These are phyloP conservation scores for Meda fulgida DNA, from an alignment of 2,797 vertebrate species.

Conservation along the genomic window DNA sequence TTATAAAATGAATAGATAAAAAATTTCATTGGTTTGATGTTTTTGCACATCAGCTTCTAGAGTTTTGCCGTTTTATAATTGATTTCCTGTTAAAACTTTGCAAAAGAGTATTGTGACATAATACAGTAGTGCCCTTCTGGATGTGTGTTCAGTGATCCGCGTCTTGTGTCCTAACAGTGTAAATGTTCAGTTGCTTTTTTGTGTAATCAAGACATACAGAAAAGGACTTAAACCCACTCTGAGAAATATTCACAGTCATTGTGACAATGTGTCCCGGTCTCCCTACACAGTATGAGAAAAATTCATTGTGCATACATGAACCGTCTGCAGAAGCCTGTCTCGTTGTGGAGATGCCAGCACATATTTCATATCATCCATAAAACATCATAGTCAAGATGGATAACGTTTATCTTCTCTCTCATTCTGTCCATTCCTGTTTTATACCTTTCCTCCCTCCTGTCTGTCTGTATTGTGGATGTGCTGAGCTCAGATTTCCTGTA, in stretches of 20 bases:
- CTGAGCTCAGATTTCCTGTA: slow-evolving; percentile 79
- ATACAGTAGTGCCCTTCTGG: background rate
- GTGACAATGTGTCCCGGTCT: background rate
- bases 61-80: background rate
- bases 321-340: slow-evolving; percentile 44
- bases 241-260: background rate
- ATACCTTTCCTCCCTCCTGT: slow-evolving; percentile 48
- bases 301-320: slow-evolving; percentile 63
- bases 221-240: background rate
- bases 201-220: background rate
- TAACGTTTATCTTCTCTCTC: slow-evolving; percentile 73
- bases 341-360: slow-evolving; percentile 36
- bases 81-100: no score
- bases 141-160: slow-evolving; percentile 75
- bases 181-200: slow-evolving; percentile 1
- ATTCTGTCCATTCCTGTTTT: slow-evolving; percentile 65
- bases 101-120: background rate
- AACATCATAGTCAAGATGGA: slow-evolving; percentile 52
- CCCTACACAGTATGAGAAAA: slow-evolving; percentile 60
- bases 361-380: slow-evolving; percentile 50
- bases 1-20: background rate
- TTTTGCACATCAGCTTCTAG: background rate
- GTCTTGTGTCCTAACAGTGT: background rate
- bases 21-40: background rate
- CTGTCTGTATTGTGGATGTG: slow-evolving; percentile 72